phyloP scores from a whole-genome alignment of 2,888 invertebrate species.

The Acleris cristana region DNA sequence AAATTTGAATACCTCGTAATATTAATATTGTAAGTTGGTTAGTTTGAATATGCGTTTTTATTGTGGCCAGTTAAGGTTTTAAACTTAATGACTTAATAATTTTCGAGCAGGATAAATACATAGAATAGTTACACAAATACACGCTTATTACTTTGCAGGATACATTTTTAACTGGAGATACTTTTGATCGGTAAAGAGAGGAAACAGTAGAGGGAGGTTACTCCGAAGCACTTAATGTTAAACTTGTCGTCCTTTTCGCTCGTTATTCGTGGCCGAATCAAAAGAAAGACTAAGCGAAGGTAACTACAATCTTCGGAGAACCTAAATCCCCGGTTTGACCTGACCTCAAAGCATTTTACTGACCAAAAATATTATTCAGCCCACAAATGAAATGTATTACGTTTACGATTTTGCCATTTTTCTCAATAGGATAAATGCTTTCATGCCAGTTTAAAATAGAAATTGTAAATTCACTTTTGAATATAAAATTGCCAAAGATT shows the following conservation, averaged over 20 bases:
- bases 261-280: too few relatives aligned
- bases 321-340: too few relatives aligned
- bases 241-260: too few relatives aligned
- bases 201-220: background rate
- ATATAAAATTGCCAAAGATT: slow-evolving; percentile 82
- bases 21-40: slow-evolving; percentile 52
- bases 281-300: too few relatives aligned
- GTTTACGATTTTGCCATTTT: slow-evolving; percentile 70
- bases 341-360: background rate
- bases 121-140: slow-evolving; percentile 71
- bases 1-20: slow-evolving; percentile 48
- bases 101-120: slow-evolving; percentile 63
- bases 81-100: slow-evolving; percentile 48
- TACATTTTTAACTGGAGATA: slow-evolving; percentile 53
- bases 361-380: slow-evolving; percentile 47
- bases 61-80: slow-evolving; percentile 66
- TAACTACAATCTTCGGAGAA: too few relatives aligned
- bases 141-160: slow-evolving; percentile 74
- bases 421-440: slow-evolving; percentile 76
- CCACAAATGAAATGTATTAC: slow-evolving; percentile 62
- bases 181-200: slow-evolving; percentile 45
- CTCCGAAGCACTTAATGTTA: background rate
- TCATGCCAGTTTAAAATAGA: slow-evolving; percentile 64
- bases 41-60: slow-evolving; percentile 26
- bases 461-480: slow-evolving; percentile 83